phyloP scores from a whole-genome alignment of 2,888 invertebrate species.

The Chloroclysta siterata region DNA sequence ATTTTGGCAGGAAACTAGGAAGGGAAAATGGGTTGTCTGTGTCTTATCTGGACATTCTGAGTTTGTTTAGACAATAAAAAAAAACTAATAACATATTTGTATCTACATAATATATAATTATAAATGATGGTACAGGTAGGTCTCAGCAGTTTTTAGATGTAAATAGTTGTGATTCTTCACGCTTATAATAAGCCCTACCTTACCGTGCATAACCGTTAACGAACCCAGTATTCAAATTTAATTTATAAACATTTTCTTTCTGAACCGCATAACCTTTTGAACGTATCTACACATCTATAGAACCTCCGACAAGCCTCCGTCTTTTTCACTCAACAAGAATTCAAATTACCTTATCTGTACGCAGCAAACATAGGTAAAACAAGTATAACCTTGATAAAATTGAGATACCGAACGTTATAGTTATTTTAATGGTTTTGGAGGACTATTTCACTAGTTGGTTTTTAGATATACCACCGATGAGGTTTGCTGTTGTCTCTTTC shows the following conservation, averaged over 20 bases:
- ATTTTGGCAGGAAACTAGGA: no score
- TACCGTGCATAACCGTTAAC: conserved; percentile 63
- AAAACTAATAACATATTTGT: no score
- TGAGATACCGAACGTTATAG: conserved; percentile 49
- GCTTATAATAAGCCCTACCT: conserved; percentile 22
- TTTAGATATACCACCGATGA: conserved; percentile 69
- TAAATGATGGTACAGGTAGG: no score
- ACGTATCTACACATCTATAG: conserved; percentile 45
- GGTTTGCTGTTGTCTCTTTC: conserved; percentile 61
- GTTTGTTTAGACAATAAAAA: no score
- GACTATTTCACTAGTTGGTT: conserved; percentile 71
- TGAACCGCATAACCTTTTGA: conserved; percentile 53
- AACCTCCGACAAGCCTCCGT: conserved; percentile 69
- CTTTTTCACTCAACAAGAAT: conserved; percentile 81
- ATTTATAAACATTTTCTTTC: conserved; percentile 70
- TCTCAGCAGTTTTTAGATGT: neutral
- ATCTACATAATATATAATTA: no score
- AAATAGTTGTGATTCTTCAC: conserved; percentile 7
- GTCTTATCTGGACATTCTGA: no score
- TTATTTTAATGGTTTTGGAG: conserved; percentile 57
- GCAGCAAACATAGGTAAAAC: conserved; percentile 78
- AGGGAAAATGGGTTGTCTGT: no score
- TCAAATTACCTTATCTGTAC: conserved; percentile 81
- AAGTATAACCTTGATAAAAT: conserved; percentile 70
- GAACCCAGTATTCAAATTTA: conserved; percentile 72